Percentiles rank a stretch among this genome's conserved stretches.
phyloP scores from a whole-genome alignment of 1,140 invertebrate genomes.

The Drosophila burlai region DNA sequence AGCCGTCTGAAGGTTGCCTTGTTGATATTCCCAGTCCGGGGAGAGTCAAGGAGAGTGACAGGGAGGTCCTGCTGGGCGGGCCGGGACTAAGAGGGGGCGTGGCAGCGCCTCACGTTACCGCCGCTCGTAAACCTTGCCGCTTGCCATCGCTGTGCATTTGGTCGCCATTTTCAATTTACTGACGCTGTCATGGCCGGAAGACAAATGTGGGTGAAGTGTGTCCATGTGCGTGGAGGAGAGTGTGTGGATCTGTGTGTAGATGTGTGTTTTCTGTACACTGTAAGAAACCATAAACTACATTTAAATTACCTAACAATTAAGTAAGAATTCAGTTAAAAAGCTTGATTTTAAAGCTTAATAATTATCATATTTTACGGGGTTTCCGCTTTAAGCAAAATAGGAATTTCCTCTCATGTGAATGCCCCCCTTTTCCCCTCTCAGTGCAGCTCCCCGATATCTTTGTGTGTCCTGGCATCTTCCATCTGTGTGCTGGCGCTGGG shows the following conservation, averaged over 20 bases:
- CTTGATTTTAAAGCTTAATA: no score
- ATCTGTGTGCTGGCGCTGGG: not conserved
- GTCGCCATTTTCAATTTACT: constrained; percentile 74
- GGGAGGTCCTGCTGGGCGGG: not conserved
- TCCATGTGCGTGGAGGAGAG: constrained; percentile 21
- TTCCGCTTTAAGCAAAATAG: not conserved
- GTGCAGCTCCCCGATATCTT: not conserved
- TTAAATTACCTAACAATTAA: not conserved
- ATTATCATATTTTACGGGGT: rapidly evolving
- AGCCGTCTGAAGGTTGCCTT: constrained; percentile 54
- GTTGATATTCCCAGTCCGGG: constrained; percentile 41
- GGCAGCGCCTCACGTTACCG: constrained; percentile 21
- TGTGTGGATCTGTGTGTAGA: constrained; percentile 3
- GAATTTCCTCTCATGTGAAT: not conserved
- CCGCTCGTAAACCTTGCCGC: constrained; percentile 42
- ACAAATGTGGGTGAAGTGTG: constrained; percentile 60
- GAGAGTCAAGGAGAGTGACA: constrained; percentile 22
- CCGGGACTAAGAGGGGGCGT: not conserved
- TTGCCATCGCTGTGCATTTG: constrained; percentile 58
- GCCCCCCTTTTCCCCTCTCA: not conserved
- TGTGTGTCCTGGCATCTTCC: constrained; percentile 3
- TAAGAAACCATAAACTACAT: not conserved
- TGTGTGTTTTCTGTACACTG: constrained; percentile 17
- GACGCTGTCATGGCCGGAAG: constrained; percentile 74
- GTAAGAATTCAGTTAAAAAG: not conserved